Evolutionary conservation across 2,113 vertebrate genomes (phyloP), one percentile per base, ranked within the genome.

Genomic region (Sphaerodactylus townsendi): DNA sequence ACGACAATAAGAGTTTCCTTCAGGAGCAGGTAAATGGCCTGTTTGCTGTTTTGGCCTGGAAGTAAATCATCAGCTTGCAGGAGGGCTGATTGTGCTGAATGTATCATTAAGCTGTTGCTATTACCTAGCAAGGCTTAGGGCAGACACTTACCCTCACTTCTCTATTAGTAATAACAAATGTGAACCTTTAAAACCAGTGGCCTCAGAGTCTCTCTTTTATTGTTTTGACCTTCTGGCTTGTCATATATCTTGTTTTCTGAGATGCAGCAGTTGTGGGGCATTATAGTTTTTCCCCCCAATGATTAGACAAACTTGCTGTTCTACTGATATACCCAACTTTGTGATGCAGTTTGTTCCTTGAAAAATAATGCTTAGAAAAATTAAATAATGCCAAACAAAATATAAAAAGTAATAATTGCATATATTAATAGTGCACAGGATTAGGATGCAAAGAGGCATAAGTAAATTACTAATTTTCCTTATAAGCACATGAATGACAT

Each of bases 321-420:
- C 3, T 53, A 17, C 50, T 53, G 4, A 78, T 9, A n/a, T 72
- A 25, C 2, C 79, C 68, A 59, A 68, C 3, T 85, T 81, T 86
- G 1, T 65, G 81, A 82, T 65, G 82, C 56, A 75, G n/a, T 75
- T 91, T 81, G 41, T 6, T 41, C 83, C 68, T 79, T 85, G 72
- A 84, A 64, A 88, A 89, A 78, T 70, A 84, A 68, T 48, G 82
- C 17, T 23, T 79, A 37, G 4, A 30, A 88, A 80, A 7, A 85
- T n/a, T 90, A 91, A 90, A 88, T 69, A 88, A 84, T 84, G 9
- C 1, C 56, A 89, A 81, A 1, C n/a, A 9, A 25, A 84, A 56
- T 86, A 71, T 78, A 79, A 84, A 69, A 84, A 87, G 80, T 17
- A n/a, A n/a, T n/a, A n/a, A 56, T 72, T 30, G 71, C 84, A 66